Base-by-base conservation (phyloP, 2,888 invertebrate species). In the Tortricodes alternella region DNA sequence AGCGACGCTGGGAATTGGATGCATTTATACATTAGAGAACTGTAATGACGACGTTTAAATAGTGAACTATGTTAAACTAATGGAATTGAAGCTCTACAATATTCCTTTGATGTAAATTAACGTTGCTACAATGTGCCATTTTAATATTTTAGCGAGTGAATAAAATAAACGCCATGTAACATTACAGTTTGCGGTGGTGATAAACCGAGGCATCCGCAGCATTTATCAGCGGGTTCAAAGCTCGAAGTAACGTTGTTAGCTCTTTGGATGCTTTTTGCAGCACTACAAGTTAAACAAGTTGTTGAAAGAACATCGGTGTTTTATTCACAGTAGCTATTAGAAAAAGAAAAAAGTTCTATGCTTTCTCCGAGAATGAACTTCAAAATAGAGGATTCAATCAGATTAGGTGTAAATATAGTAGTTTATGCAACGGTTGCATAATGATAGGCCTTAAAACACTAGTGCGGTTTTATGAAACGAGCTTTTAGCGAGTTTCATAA, bases 211-310 rank as follows among this genome's bases (percentile, higher is more conserved):
- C 77, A 70, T 72, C 71, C 65, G 73, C 69, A 64, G 72, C 70
- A 79, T 83, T 83, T 85, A 86, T 85, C 83, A 83, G 59, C 53
- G 75, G 75, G 85, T 83, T 79, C 84, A 85, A 85, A 85, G 85
- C 83, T 76, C 78, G 67, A 70, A 80, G 80, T 73, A 67, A 67
- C 64, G 65, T 71, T 66, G 68, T 66, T 72, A 67, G 67, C 29
- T 46, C 29, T 43, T 44, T 24, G 23, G 24, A 32, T 27, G 32
- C 23, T 35, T 52, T 35, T 44, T 27, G 7, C 35, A 24, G n/a
- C 18, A 8, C 19, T 35, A 18, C 8, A 39, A 2, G n/a, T 11
- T 1, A 8, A 34, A 46, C 6, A 24, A 24, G 15, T 34, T 23
- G 21, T 46, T 16, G 4, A 9, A 15, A 34, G 5, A 27, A 29